Evolutionary conservation across 2,113 vertebrate species (phyloP), one percentile per base, ranked within the genome.

Genomic region (Stegostoma tigrinum): DNA sequence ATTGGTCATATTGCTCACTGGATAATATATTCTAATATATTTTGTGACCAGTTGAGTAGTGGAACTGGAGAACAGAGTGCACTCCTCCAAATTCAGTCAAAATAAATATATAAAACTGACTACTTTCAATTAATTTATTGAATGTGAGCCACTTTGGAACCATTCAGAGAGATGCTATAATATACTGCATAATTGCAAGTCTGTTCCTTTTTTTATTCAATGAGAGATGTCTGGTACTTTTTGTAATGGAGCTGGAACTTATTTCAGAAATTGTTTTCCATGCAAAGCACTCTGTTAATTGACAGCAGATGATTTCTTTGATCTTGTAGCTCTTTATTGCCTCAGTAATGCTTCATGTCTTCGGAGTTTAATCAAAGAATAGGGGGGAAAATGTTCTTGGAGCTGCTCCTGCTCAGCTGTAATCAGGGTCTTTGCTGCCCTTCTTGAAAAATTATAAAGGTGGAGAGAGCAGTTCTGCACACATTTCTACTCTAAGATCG

Each of bases 301-400:
- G 38, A 34, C 68, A 75, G 94, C 94, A 95, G 94, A 95, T 95
- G 94, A 95, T 72, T 72, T 72, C 67, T 95, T 75, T 95, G 94
- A 95, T 95, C 67, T 70, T 30, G 3, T 1, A 66, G 61, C n/a
- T 95, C 34, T 95, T 24, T 52, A 45, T 95, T 95, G 67, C 93
- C 93, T 30, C 67, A 30, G 8, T 48, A 70, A 68, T 48, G 38
- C 21, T 42, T 10, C 67, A 24, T 12, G 61, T 15, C 19, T 38
- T 5, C 23, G 61, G 61, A 17, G 89, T 23, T 93, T 67, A 23
- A 66, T 93, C 61, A 66, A n/a, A 61, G 87, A 30, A 91, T 91
- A 91, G 34, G 55, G 87, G 0, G 5, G 30, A 8, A 19, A 93
- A 21, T 38, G 38, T 93, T 30, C 21, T 42, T 67, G 34, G 89